These are phyloP conservation scores for Percopsis omiscomaycus DNA, from an alignment of 2,797 vertebrate species.

Conservation along the genomic window DNA sequence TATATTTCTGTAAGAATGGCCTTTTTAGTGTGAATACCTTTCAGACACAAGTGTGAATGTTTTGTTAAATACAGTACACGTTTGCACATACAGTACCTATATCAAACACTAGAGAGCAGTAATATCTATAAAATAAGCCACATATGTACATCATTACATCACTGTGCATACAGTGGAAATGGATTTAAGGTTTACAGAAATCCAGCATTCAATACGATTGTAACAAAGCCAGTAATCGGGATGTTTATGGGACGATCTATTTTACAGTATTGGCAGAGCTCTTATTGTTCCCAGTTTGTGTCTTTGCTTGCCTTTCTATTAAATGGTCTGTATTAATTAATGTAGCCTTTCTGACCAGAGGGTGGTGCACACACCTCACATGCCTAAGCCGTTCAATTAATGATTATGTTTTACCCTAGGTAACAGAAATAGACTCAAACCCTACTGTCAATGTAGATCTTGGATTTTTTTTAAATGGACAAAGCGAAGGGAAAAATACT, in stretches of 20 bases:
- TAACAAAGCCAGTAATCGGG: background rate
- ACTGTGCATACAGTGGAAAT: background rate
- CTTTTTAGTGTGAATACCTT: too few relatives aligned
- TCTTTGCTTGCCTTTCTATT: background rate
- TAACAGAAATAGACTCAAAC: constrained; percentile 4
- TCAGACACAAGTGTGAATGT: background rate
- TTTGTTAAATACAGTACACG: too few relatives aligned
- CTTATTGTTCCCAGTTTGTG: background rate
- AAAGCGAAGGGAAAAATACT: background rate
- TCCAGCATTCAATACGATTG: background rate
- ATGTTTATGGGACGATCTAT: background rate
- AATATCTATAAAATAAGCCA: constrained; percentile 20
- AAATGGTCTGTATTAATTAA: background rate
- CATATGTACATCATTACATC: background rate
- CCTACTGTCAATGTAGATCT: too few relatives aligned
- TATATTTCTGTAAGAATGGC: too few relatives aligned
- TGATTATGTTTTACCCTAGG: constrained; percentile 11
- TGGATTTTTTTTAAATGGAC: background rate
- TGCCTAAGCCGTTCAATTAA: background rate
- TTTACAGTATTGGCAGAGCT: background rate
- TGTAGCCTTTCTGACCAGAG: constrained; percentile 52
- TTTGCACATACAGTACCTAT: constrained; percentile 20
- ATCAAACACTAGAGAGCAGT: constrained; percentile 65
- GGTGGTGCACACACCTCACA: constrained; percentile 67
- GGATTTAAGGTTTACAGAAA: too few relatives aligned